A percentile compares a stretch with the other conserved stretches of the same genome.
phyloP scores from a whole-genome alignment of 2,113 vertebrate species.

The Epinephelus lanceolatus region DNA sequence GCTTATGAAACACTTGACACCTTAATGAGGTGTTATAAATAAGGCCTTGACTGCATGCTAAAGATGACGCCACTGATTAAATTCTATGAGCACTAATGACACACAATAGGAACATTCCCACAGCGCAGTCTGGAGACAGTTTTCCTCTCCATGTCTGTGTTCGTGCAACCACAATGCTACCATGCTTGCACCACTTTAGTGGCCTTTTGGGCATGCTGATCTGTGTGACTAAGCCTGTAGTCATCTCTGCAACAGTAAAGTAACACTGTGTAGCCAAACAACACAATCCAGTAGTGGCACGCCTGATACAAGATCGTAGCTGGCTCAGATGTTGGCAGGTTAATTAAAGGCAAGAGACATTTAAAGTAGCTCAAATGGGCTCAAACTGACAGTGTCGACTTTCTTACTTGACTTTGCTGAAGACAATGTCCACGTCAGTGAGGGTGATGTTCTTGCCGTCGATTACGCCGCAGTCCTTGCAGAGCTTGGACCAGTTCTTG shows the following conservation, averaged over 20 bases:
- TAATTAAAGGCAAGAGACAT: background rate
- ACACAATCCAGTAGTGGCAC: conserved; percentile 17
- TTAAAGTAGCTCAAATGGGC: background rate
- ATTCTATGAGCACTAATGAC: background rate
- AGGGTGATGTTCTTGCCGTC: conserved; percentile 93
- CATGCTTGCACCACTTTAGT: background rate
- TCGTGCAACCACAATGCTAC: background rate
- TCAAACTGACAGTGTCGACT: background rate
- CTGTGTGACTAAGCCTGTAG: conserved; percentile 28
- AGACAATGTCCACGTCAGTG: conserved; percentile 97
- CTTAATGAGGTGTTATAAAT: background rate
- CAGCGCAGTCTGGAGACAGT: background rate
- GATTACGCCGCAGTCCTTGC: conserved; percentile 94
- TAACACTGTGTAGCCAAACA: conserved; percentile 13
- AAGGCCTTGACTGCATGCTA: background rate
- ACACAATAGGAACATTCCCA: background rate
- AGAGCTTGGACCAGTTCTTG: conserved; percentile 98
- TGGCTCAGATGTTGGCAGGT: background rate
- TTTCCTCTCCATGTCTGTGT: background rate
- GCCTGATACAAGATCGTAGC: background rate
- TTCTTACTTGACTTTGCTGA: conserved; percentile 98
- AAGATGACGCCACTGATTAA: background rate
- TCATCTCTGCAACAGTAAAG: conserved; percentile 29
- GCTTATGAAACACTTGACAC: background rate
- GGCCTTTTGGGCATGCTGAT: conserved; percentile 9